A percentile compares a stretch with the other conserved stretches of the same genome.
phyloP scores from a whole-genome alignment of 2,113 vertebrate species.

The Lucifuga dentata region DNA sequence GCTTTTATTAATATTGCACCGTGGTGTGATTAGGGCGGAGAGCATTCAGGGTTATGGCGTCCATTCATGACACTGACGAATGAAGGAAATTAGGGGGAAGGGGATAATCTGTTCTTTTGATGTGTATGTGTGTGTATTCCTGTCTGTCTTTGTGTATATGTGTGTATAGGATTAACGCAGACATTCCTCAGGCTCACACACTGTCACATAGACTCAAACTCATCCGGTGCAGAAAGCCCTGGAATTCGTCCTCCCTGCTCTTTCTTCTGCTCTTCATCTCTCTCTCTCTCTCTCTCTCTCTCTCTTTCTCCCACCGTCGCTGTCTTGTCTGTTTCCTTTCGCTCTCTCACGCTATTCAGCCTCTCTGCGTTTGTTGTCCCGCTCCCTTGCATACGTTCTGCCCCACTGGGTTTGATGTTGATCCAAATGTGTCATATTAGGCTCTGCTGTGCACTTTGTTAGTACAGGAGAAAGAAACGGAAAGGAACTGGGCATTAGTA shows the following conservation, averaged over 20 bases:
- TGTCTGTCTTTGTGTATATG: constrained; percentile 8
- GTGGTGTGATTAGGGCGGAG: constrained; percentile 37
- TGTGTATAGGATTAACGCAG: constrained; percentile 63
- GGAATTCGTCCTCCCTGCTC: constrained; percentile 67
- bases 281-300: constrained; percentile 52
- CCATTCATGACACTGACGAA: constrained; percentile 23
- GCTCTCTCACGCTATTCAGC: constrained; percentile 39
- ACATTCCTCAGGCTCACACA: constrained; percentile 76
- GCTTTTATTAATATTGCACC: constrained; percentile 56
- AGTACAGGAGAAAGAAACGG: constrained; percentile 1
- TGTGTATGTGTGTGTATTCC: constrained; percentile 32
- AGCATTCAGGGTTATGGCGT: not conserved
- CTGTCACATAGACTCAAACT: constrained; percentile 72
- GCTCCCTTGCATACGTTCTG: constrained; percentile 11
- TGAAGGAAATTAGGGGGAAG: constrained; percentile 15
- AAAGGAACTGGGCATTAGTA: too few relatives aligned
- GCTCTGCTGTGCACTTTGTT: constrained; percentile 7
- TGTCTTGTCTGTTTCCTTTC: constrained; percentile 68
- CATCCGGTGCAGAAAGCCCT: constrained; percentile 66
- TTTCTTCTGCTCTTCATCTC: constrained; percentile 41
- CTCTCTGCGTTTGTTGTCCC: not conserved
- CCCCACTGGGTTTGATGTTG: constrained; percentile 30
- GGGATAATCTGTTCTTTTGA: constrained; percentile 54
- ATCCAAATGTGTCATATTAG: constrained; percentile 26
- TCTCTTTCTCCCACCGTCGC: constrained; percentile 22